Percentiles rank a stretch among this genome's conserved stretches.
These are phyloP conservation scores for Tetrao urogallus DNA, from an alignment of 2,113 vertebrate genomes.

Conservation along the genomic window DNA sequence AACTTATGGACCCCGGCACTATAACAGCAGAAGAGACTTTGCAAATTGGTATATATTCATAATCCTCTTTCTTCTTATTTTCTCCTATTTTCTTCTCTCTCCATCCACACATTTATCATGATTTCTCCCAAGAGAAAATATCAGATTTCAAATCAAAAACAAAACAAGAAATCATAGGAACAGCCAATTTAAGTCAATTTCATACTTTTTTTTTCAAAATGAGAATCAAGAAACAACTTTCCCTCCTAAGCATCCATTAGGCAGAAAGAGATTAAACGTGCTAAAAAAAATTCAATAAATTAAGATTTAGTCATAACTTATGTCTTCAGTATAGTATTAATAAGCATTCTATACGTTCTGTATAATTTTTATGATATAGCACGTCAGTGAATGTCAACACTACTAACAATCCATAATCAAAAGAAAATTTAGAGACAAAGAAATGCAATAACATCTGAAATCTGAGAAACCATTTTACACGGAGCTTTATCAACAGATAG, in stretches of 20 bases:
- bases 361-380: neutral
- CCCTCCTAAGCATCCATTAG: neutral
- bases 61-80: neutral
- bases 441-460: neutral
- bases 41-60: neutral
- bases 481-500: conserved; percentile 38
- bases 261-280: neutral
- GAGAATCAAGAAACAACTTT: rapidly evolving
- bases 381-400: neutral
- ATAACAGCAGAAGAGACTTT: neutral
- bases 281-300: neutral
- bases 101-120: neutral
- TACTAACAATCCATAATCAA: neutral
- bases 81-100: neutral
- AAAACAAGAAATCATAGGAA: neutral
- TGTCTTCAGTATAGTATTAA: neutral
- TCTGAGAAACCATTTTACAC: neutral
- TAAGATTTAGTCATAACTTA: neutral
- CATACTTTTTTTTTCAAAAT: neutral
- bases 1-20: neutral
- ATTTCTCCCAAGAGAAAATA: neutral
- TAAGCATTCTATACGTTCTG: neutral
- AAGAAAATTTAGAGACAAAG: neutral
- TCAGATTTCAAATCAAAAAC: neutral
- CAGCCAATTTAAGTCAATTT: neutral